Conservation (phyloP, 2,888 invertebrate species). For the Drosophila acutilabella region DNA sequence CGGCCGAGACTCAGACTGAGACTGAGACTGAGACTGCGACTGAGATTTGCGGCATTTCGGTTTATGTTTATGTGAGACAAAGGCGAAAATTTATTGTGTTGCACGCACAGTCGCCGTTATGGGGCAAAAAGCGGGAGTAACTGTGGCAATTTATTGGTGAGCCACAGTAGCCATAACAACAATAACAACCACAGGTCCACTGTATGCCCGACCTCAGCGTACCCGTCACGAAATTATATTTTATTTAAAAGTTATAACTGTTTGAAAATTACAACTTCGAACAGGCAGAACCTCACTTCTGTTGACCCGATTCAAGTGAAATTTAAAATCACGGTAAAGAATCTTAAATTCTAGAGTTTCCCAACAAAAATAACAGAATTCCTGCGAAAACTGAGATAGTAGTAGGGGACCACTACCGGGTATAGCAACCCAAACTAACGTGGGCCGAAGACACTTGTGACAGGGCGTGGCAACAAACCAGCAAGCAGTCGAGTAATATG, state of each 20-base stretch:
- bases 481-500: not conserved
- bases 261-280: not conserved
- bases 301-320: no score
- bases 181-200: slow-evolving; percentile 8
- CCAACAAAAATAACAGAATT: not conserved
- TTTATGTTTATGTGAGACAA: slow-evolving; percentile 74
- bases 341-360: not conserved
- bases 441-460: slow-evolving; percentile 13
- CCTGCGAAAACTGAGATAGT: not conserved
- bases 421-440: slow-evolving; percentile 21
- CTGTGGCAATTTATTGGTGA: slow-evolving; percentile 66
- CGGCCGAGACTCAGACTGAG: slow-evolving; percentile 12
- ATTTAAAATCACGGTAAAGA: no score
- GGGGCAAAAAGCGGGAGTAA: slow-evolving; percentile 13
- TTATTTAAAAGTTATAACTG: not conserved
- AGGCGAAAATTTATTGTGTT: slow-evolving; percentile 72
- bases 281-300: no score
- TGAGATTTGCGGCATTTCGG: slow-evolving; percentile 77
- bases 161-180: slow-evolving; percentile 25
- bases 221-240: not conserved
- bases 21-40: slow-evolving; percentile 55
- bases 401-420: not conserved
- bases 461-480: slow-evolving; percentile 28
- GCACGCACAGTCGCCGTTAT: slow-evolving; percentile 32
- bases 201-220: not conserved